A percentile compares a stretch with the other conserved stretches of the same genome.
phyloP scores from a whole-genome alignment of 1,140 invertebrate species.

The Lepidurus couesii region DNA sequence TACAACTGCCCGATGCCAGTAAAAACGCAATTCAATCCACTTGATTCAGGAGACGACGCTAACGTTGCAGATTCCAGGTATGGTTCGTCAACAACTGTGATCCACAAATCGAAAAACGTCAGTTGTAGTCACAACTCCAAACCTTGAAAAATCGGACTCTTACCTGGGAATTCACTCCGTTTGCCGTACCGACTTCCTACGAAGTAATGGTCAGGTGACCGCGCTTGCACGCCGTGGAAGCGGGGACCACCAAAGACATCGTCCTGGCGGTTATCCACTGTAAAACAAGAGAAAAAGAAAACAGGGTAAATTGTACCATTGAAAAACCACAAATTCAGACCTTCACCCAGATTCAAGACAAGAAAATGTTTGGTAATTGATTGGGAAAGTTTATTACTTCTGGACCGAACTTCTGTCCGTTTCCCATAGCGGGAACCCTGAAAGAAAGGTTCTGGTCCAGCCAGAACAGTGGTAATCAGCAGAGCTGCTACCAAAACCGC shows the following conservation, averaged over 20 bases:
- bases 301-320: neutral
- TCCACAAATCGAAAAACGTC: neutral
- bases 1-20: constrained; percentile 17
- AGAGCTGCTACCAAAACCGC: constrained; percentile 23
- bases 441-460: constrained; percentile 30
- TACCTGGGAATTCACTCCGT: constrained; percentile 33
- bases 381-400: constrained; percentile 19
- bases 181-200: constrained; percentile 32
- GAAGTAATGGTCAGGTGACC: constrained; percentile 31
- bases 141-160: neutral
- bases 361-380: neutral
- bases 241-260: constrained; percentile 33
- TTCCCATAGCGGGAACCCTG: constrained; percentile 30
- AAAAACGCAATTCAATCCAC: constrained; percentile 11
- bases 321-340: neutral
- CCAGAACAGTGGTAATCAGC: constrained; percentile 27
- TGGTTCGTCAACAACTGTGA: neutral
- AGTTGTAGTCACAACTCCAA: neutral
- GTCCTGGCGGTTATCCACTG: constrained; percentile 28
- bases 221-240: constrained; percentile 26
- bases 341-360: constrained; percentile 12
- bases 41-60: neutral
- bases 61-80: neutral
- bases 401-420: constrained; percentile 25
- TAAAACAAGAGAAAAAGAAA: neutral